These are phyloP conservation scores for Panagrolaimus sp. DNA, from an alignment of 1,140 invertebrate genomes.

Conservation along the genomic window DNA sequence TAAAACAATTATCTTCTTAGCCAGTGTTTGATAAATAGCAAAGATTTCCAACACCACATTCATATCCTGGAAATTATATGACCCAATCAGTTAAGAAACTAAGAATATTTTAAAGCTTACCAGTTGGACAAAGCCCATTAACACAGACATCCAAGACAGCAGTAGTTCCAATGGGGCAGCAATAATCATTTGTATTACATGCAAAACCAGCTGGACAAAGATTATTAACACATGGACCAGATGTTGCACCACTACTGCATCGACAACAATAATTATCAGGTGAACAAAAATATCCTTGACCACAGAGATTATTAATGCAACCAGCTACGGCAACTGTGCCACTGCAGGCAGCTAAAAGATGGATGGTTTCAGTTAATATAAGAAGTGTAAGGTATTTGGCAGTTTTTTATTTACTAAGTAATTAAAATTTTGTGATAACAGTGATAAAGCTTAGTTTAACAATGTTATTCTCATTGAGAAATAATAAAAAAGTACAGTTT, in stretches of 20 bases:
- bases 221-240: constrained; percentile 16
- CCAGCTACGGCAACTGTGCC: constrained; percentile 41
- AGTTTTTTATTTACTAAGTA: too few species aligned
- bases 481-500: too few species aligned
- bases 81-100: not conserved
- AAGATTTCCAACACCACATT: constrained; percentile 42
- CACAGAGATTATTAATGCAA: constrained; percentile 40
- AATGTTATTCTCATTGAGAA: too few species aligned
- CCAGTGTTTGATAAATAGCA: constrained; percentile 20
- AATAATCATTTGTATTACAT: constrained; percentile 47
- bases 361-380: too few species aligned
- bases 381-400: too few species aligned
- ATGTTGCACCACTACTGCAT: constrained; percentile 29
- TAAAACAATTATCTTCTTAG: too few species aligned
- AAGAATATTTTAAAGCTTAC: not conserved
- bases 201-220: constrained; percentile 31
- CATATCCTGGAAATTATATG: constrained; percentile 39
- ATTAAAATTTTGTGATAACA: too few species aligned
- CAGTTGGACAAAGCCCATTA: constrained; percentile 26
- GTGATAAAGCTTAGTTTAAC: too few species aligned
- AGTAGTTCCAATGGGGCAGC: constrained; percentile 42
- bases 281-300: constrained; percentile 44
- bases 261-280: constrained; percentile 34
- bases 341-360: constrained; percentile 38
- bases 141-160: constrained; percentile 40